Percentiles rank a stretch among this genome's conserved stretches.
phyloP scores from a whole-genome alignment of 2,797 vertebrate genomes.

The Poecile montanus region DNA sequence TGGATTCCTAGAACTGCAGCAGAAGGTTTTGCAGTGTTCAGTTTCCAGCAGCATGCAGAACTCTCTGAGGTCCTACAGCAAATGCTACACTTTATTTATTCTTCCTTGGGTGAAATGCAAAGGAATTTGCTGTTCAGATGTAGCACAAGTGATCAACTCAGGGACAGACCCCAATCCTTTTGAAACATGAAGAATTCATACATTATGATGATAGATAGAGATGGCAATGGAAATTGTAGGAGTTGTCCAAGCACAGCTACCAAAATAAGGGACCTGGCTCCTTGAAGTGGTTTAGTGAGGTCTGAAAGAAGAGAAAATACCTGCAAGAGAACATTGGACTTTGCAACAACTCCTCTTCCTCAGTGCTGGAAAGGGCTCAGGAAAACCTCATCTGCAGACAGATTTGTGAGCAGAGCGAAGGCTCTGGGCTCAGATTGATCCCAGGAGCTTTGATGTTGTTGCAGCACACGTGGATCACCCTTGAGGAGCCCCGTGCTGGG shows the following conservation, averaged over 20 bases:
- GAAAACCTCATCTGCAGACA: not conserved
- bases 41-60: not conserved
- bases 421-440: not conserved
- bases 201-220: not conserved
- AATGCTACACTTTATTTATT: accelerated
- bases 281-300: not conserved
- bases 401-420: not conserved
- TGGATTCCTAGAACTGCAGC: not conserved
- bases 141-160: accelerated
- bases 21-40: not conserved
- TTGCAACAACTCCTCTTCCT: not conserved
- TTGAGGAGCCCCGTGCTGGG: not conserved
- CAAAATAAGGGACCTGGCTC: not conserved
- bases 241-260: not conserved
- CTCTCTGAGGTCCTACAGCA: not conserved
- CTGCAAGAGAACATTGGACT: not conserved
- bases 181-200: not conserved
- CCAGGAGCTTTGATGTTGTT: not conserved
- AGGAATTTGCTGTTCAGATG: not conserved
- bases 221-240: not conserved
- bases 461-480: not conserved
- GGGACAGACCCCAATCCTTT: not conserved
- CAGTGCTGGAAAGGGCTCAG: not conserved
- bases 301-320: not conserved
- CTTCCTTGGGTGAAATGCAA: not conserved